Evolutionary conservation across 2,113 vertebrate genomes (phyloP).

Genomic region (Fulica atra): DNA sequence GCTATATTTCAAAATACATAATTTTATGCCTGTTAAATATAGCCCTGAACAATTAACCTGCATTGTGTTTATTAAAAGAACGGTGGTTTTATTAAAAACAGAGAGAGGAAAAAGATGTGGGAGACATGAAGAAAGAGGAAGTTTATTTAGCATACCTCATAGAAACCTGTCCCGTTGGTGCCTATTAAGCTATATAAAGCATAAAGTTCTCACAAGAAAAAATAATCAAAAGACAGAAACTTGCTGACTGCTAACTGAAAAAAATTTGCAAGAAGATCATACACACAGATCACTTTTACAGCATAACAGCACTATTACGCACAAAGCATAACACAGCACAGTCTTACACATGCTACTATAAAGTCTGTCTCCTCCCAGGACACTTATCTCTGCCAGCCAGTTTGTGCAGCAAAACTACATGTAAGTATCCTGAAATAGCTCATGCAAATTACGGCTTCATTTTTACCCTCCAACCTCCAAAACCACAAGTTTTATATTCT

Average conservation of each 20-base stretch:
- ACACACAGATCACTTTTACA: background rate
- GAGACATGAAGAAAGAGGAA: background rate
- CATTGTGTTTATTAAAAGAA: background rate
- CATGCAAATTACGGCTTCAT: background rate
- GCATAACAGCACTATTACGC: too few relatives aligned
- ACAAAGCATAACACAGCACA: background rate
- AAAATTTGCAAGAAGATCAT: background rate
- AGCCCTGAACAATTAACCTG: background rate
- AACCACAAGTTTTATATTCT: background rate
- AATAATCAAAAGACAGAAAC: background rate
- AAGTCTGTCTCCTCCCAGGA: background rate
- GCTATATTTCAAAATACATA: background rate
- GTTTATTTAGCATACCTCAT: background rate
- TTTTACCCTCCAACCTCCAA: background rate
- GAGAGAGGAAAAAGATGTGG: background rate
- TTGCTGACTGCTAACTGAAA: background rate
- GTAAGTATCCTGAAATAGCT: conserved; percentile 8
- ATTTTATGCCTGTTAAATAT: background rate
- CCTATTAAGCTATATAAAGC: background rate
- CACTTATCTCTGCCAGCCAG: background rate
- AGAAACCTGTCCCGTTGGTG: background rate
- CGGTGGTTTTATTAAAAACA: background rate
- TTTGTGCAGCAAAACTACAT: background rate
- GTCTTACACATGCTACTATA: background rate
- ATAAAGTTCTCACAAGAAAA: background rate